Base-by-base conservation (phyloP, 2,888 invertebrate genomes). In the Serrognathus titanus region DNA sequence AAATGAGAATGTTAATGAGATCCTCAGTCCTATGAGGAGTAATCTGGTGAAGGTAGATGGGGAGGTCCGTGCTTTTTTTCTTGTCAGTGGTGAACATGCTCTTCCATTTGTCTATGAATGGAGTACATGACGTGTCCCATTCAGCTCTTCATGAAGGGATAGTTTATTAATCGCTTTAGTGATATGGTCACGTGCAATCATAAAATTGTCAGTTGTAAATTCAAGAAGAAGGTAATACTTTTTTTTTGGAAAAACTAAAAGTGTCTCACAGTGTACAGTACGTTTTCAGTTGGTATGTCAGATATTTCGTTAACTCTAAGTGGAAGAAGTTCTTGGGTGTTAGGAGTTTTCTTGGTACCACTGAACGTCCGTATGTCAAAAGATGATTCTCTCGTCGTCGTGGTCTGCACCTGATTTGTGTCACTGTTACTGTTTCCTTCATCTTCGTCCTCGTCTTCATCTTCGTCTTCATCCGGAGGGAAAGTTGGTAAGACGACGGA, bases 401-500 rank as follows among this genome's bases (percentile, higher is more conserved):
- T 36, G 36, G 11, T 48, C 13, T 39, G 39, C 10, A 43, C 43
- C 43, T 43, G 43, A 31, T 31, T 31, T 7, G 11, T 13, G 12
- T 45, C 10, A 3, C 13, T 10, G n/a, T 16, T 52, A 49, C 16
- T 49, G 45, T 36, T 36, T 11, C 31, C 48, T 16, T 41, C 48
- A 41, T 73, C 71, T 48, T 79, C 78, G 50, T 79, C 78, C 47
- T 82, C 80, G 45, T 84, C 82, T 45, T 83, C 82, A 24, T 83
- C 83, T 48, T 83, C 83, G 50, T 86, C 87, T 57, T 85, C 85
- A 57, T 88, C 87, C 35, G 87, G 84, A 52, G 83, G 83, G 75
- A 83, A 87, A 35, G 86, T 86, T 51, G 88, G 87, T 58, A 88
- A 75, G 24, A 84, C 83, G 59, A 88, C 83, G 68, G 83, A 82